Evolutionary conservation across 37 sponge, comb jelly and placozoan genomes (phyloP).

Genomic region (Halichondria panicea): DNA sequence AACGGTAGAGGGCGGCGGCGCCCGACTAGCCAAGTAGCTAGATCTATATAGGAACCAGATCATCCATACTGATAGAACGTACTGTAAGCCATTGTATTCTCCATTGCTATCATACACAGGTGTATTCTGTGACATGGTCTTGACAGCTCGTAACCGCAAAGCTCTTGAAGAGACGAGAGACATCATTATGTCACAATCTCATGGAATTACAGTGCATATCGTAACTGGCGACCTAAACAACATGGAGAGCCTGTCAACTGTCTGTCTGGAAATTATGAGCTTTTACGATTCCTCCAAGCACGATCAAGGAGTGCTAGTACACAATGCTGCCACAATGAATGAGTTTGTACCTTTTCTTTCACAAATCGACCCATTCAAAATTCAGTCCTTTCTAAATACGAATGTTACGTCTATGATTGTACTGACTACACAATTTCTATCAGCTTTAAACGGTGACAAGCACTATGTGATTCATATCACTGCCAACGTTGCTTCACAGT

Average conservation of each 20-base stretch:
- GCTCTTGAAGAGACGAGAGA: conserved; percentile 56
- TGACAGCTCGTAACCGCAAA: conserved; percentile 34
- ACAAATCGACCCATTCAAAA: conserved; percentile 13
- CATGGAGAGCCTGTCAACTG: conserved; percentile 20
- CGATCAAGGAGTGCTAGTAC: conserved; percentile 48
- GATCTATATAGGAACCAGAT: too few species aligned
- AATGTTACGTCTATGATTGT: conserved; percentile 75
- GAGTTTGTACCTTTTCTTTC: conserved; percentile 35
- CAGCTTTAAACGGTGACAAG: conserved; percentile 17
- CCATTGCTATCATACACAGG: too few species aligned
- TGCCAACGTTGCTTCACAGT: conserved; percentile 37
- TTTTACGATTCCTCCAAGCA: conserved; percentile 7
- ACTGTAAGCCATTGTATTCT: too few species aligned
- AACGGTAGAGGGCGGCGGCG: too few species aligned
- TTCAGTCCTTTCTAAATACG: conserved; percentile 57
- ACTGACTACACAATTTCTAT: conserved; percentile 68
- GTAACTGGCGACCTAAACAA: conserved; percentile 48
- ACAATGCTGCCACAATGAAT: conserved; percentile 73
- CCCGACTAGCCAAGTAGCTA: too few species aligned
- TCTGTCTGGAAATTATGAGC: not conserved
- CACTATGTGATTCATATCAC: conserved; percentile 59
- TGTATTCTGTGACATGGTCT: conserved; percentile 37
- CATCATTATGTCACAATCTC: conserved; percentile 13
- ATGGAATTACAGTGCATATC: conserved; percentile 33
- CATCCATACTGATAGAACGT: too few species aligned